Evolutionary conservation across 2,797 vertebrate species (phyloP), one percentile per base, ranked within the genome.

Genomic region (Phyllotis vaccarum): DNA sequence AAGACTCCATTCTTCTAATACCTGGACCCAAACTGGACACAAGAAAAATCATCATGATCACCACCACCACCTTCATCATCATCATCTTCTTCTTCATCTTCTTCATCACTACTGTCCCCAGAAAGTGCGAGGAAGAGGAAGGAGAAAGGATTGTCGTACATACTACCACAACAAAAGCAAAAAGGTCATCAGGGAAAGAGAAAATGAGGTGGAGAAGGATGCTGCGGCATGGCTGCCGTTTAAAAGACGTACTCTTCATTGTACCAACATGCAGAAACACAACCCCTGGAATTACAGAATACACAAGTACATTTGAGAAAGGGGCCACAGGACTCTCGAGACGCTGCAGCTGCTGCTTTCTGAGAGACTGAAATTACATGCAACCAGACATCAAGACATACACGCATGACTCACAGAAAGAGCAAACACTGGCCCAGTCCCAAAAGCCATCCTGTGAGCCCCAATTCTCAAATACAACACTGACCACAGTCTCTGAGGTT

Each of bases 1-100:
- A 1, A 98, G 94, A 52, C 92, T 98, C 96, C 97, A 96, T 97
- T 98, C 97, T 99, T 99, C 97, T 92, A 98, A 99, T 99, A 99
- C 99, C 99, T 99, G 99, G 99, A 99, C 99, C 99, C 99, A 99
- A 99, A 99, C 98, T 99, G 99, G 99, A 99, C 99, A 99, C 98
- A 99, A 98, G 99, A 98, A 99, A 99, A 99, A 99, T 99, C 99
- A 98, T 94, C 97, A 97, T 91, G 97, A 98, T 99, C 99, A 98
- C 96, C 97, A 96, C 95, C 97, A 92, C 95, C 95, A 81, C 58
- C 90, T 98, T 99, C 99, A 96, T 99, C 99, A 96, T 99, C 99
- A 97, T 99, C 97, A 85, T 99, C 99, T 74, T 99, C 99, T 88
- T 99, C 99, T 98, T 99, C 99, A 96, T 99, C 99, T 98, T 99